Percentiles rank a stretch among this genome's conserved stretches.
Evolutionary conservation across 2,888 invertebrate species (phyloP).

Genomic region (Homarus gammarus): DNA sequence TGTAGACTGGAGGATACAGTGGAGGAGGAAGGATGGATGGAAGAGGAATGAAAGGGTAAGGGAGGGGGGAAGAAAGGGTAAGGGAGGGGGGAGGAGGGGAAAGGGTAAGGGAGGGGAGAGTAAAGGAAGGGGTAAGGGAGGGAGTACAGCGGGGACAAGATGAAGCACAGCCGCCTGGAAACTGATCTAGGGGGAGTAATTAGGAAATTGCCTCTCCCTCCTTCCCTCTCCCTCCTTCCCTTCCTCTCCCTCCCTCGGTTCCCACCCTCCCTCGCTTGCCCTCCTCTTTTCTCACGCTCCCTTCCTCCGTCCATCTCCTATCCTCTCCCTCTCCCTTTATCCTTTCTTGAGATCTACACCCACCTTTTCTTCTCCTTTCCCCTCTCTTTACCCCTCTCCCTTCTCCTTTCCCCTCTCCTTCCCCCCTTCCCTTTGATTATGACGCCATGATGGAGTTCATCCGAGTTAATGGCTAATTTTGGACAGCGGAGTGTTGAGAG

Average conservation of each 20-base stretch:
- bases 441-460: background rate
- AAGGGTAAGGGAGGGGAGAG: background rate
- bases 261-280: background rate
- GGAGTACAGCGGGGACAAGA: background rate
- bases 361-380: background rate
- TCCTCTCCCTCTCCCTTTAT: background rate
- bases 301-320: background rate
- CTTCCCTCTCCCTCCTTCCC: too few species aligned
- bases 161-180: background rate
- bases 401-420: background rate
- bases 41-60: too few species aligned
- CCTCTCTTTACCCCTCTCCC: too few species aligned
- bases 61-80: too few species aligned
- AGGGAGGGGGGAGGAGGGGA: background rate
- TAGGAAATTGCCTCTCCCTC: background rate
- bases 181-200: background rate
- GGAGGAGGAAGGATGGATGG: too few species aligned
- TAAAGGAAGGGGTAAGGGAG: background rate
- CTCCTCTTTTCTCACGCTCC: background rate
- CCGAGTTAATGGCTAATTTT: background rate
- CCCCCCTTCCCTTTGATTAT: background rate
- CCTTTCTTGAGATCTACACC: background rate
- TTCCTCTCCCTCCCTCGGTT: background rate
- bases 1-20: too few species aligned
- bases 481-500: background rate